Percentiles rank a stretch among this genome's conserved stretches.
These are phyloP conservation scores for Salvelinus namaycush DNA, from an alignment of 2,113 vertebrate species.

Conservation along the genomic window DNA sequence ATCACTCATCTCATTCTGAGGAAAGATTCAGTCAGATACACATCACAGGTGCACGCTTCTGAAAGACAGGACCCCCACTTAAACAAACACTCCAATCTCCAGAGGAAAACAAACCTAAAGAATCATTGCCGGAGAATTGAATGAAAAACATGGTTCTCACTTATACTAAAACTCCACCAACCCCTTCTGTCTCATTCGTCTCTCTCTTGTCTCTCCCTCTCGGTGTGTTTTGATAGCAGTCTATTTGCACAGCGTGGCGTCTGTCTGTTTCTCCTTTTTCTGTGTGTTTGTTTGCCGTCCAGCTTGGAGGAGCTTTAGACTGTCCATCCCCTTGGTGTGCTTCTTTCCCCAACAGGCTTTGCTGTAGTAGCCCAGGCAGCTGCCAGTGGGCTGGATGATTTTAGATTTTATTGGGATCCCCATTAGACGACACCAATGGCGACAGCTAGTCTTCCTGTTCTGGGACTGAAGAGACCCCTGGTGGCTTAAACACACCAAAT, in stretches of 20 bases:
- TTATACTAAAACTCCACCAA: too few relatives aligned
- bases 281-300: slow-evolving; percentile 9
- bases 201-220: not conserved
- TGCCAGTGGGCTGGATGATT: slow-evolving; percentile 46
- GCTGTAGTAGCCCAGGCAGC: slow-evolving; percentile 40
- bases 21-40: not conserved
- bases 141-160: too few relatives aligned
- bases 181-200: not conserved
- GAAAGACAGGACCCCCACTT: not conserved
- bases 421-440: too few relatives aligned
- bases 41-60: not conserved
- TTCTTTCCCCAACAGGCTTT: slow-evolving; percentile 65
- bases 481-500: too few relatives aligned
- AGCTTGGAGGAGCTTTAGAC: slow-evolving; percentile 64
- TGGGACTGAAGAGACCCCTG: too few relatives aligned
- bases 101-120: not conserved
- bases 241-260: slow-evolving; percentile 1
- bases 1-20: not conserved
- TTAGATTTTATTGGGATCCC: too few relatives aligned
- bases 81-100: not conserved
- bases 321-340: slow-evolving; percentile 60
- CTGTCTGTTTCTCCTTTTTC: not conserved
- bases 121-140: too few relatives aligned
- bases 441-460: too few relatives aligned
- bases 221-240: not conserved